These are phyloP conservation scores for Morphnarchus princeps DNA, from an alignment of 2,113 vertebrate species.

Conservation along the genomic window DNA sequence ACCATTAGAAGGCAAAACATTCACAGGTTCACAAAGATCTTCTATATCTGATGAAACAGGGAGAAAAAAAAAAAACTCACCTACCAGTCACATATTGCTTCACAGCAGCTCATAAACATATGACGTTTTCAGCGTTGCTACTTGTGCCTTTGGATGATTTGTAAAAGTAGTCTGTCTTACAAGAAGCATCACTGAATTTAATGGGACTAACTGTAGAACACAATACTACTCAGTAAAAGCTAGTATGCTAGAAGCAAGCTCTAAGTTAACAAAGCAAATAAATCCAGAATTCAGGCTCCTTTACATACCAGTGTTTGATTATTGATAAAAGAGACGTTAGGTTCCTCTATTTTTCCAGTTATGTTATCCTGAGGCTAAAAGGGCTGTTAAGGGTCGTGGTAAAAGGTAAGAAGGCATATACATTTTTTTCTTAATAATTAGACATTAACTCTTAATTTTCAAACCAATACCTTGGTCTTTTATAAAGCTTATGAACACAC, in stretches of 20 bases:
- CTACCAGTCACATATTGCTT: neutral
- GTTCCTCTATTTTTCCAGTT: neutral
- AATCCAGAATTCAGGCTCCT: neutral
- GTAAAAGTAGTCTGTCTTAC: neutral
- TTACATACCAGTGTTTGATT: neutral
- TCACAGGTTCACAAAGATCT: slow-evolving; percentile 74
- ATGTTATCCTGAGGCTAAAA: neutral
- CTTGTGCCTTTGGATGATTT: neutral
- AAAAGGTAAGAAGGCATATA: neutral
- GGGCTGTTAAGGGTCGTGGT: neutral
- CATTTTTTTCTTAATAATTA: neutral
- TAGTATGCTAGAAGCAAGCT: neutral
- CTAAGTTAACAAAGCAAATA: neutral
- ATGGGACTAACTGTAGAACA: neutral
- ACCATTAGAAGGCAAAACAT: neutral
- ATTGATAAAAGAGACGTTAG: neutral
- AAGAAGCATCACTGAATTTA: neutral
- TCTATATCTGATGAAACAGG: slow-evolving; percentile 79
- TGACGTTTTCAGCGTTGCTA: neutral
- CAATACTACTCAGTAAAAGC: neutral
- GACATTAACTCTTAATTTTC: neutral
- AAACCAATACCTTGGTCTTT: neutral
- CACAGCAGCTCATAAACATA: neutral
- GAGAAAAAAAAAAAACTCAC: neutral
- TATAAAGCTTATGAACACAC: neutral